These are phyloP conservation scores for Nematopogon swammerdamellus DNA, from an alignment of 2,888 invertebrate species.

Conservation along the genomic window DNA sequence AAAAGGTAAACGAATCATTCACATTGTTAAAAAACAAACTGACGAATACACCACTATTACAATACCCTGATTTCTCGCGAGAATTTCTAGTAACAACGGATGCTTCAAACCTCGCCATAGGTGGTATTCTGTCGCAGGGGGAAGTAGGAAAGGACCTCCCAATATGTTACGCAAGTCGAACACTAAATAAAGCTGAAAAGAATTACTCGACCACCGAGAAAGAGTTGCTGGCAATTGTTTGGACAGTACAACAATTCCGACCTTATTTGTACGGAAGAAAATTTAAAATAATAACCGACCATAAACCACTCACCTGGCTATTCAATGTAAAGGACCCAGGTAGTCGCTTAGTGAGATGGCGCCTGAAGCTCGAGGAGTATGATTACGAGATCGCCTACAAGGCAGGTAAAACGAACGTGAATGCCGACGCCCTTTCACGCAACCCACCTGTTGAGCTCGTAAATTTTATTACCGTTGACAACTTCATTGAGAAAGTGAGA, in stretches of 20 bases:
- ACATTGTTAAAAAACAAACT: constrained; percentile 1
- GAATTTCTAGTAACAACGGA: constrained; percentile 21
- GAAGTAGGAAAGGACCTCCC: constrained; percentile 17
- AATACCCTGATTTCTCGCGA: constrained; percentile 13
- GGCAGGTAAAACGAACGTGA: constrained; percentile 16
- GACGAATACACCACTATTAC: constrained; percentile 5
- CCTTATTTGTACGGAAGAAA: constrained; percentile 24
- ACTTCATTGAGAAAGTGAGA: too few relatives aligned
- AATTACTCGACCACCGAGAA: constrained; percentile 25
- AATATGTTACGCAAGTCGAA: constrained; percentile 22
- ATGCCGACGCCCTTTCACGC: constrained; percentile 19
- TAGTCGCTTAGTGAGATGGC: constrained; percentile 18
- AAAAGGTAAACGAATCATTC: constrained; percentile 4
- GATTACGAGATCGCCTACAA: constrained; percentile 20
- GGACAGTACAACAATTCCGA: constrained; percentile 20
- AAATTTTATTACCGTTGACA: too few relatives aligned
- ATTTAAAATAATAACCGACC: constrained; percentile 23
- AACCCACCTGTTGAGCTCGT: too few relatives aligned
- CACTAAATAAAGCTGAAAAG: constrained; percentile 18
- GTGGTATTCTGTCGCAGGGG: constrained; percentile 8
- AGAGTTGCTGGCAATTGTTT: constrained; percentile 25
- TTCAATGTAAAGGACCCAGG: constrained; percentile 19
- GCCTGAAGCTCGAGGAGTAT: constrained; percentile 19
- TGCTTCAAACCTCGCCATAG: constrained; percentile 19
- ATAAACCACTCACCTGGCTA: constrained; percentile 22